A percentile compares a stretch with the other conserved stretches of the same genome.
These are phyloP conservation scores for Syrphus vitripennis DNA, from an alignment of 2,888 invertebrate species.

Conservation along the genomic window DNA sequence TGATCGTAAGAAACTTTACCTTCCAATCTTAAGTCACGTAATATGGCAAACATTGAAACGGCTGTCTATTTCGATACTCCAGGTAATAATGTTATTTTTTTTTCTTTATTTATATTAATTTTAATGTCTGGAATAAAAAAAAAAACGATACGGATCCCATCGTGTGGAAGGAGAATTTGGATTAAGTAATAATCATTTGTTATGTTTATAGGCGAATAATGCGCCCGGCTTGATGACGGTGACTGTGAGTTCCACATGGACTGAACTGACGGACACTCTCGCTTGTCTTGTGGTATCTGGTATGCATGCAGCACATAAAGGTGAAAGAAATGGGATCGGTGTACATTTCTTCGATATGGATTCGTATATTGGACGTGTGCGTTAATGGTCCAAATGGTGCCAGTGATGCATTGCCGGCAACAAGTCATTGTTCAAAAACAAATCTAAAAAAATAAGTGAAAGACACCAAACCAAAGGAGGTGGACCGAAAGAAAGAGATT, in stretches of 20 bases:
- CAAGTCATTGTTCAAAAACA: conserved; percentile 46
- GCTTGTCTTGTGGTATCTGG: neutral
- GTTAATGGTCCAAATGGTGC: conserved; percentile 55
- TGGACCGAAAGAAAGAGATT: conserved; percentile 21
- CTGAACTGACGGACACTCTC: neutral
- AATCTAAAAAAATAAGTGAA: conserved; percentile 31
- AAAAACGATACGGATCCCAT: neutral
- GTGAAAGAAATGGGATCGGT: conserved; percentile 60
- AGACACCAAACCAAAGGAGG: neutral
- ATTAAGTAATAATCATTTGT: conserved; percentile 64
- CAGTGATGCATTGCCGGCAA: conserved; percentile 54
- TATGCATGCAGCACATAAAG: neutral
- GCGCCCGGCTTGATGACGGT: neutral
- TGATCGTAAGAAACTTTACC: conserved; percentile 13
- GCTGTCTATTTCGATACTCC: neutral
- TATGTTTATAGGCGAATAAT: conserved; percentile 36
- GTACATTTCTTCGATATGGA: conserved; percentile 43
- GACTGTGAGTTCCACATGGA: neutral
- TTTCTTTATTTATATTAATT: conserved; percentile 49
- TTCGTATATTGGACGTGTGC: conserved; percentile 44
- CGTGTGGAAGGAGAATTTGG: neutral
- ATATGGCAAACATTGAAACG: conserved; percentile 19
- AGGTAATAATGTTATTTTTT: neutral
- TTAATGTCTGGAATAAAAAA: conserved; percentile 29
- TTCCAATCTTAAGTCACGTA: conserved; percentile 52